Percentiles rank a stretch among this genome's conserved stretches.
Conservation (phyloP, 1,140 invertebrate species). For the Drosophila cardini region DNA sequence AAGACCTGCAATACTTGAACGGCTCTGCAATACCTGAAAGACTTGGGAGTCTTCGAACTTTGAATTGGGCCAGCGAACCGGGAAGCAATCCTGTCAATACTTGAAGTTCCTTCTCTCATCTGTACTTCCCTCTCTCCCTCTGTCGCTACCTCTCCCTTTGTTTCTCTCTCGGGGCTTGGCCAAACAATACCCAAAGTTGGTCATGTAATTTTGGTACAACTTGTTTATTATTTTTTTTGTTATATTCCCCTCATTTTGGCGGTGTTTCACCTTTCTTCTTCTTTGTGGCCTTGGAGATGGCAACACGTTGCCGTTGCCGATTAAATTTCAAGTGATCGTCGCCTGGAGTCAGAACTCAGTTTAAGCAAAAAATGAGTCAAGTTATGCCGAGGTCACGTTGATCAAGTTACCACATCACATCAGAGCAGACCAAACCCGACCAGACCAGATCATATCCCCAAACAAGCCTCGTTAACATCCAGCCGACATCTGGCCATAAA, state of each 20-base stretch:
- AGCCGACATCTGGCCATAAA: neutral
- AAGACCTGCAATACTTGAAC: neutral
- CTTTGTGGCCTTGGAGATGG: constrained; percentile 38
- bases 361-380: constrained; percentile 42
- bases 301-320: constrained; percentile 29
- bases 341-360: constrained; percentile 30
- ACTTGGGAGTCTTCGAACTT: constrained; percentile 6
- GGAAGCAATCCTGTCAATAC: constrained; percentile 38
- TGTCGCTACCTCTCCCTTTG: neutral
- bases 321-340: constrained; percentile 65
- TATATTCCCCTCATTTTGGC: constrained; percentile 20
- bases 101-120: neutral
- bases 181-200: constrained; percentile 20
- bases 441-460: neutral
- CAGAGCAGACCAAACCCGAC: neutral
- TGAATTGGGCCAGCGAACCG: constrained; percentile 49
- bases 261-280: constrained; percentile 2
- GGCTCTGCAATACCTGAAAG: neutral
- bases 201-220: constrained; percentile 36
- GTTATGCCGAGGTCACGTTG: constrained; percentile 55
- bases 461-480: constrained; percentile 29
- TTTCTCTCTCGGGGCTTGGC: neutral
- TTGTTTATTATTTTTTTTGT: neutral
- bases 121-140: neutral
- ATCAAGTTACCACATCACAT: constrained; percentile 45